Evolutionary conservation across 2,797 vertebrate genomes (phyloP), one percentile per base, ranked within the genome.

Genomic region (Notolepis coatsorum): DNA sequence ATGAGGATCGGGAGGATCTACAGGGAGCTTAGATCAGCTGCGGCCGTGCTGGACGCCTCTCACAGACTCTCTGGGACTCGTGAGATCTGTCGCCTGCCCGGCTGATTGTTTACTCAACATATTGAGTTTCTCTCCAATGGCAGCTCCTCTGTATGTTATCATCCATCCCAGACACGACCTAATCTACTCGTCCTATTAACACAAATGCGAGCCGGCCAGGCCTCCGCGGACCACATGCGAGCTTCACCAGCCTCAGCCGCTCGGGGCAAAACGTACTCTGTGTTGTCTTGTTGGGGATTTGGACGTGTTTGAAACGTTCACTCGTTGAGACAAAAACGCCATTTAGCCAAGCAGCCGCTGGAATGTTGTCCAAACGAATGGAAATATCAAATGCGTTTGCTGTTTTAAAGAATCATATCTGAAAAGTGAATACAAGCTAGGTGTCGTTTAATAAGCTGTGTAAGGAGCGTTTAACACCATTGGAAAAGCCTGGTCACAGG

Each of bases 151-250:
- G 55, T 70, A 58, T 72, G 73, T 78, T 87, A 89, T 91, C 90
- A 84, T 71, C 55, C 61, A 35, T 68, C 71, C 73, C 89, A 88
- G 84, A 79, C 80, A 79, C 35, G 51, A 62, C 54, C 65, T 91
- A 89, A 92, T 91, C 85, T 86, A 73, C 77, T 75, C 65, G 77
- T 73, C 76, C 80, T 65, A 77, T 88, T 89, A 89, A 68, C 84
- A 61, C 81, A 79, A n/a, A n/a, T 76, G 81, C 83, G 68, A 80
- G 73, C 65, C 2, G 60, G 61, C 60, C 66, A 61, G 72, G 68
- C 81, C 82, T 77, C 74, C 75, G 73, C 27, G 49, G 51, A 33
- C 18, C 8, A 70, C 75, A 84, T 82, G 84, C 72, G 55, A 53
- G 63, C 63, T 76, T n/a, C n/a, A n/a, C n/a, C n/a, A n/a, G n/a